phyloP scores from a whole-genome alignment of 2,888 invertebrate genomes.

The Metacarcinus magister region DNA sequence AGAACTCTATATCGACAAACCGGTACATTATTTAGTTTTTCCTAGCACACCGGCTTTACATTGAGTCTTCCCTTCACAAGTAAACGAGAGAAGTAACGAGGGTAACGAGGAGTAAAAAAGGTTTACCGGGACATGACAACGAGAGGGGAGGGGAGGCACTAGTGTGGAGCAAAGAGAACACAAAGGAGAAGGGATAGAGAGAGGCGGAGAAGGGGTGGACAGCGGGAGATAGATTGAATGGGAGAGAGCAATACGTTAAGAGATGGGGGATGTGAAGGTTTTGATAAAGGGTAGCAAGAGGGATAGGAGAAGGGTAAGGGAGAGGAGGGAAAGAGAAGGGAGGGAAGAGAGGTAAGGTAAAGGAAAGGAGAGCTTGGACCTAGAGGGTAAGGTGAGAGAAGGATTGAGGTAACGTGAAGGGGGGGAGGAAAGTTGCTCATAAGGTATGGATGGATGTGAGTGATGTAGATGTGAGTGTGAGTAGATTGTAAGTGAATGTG shows the following conservation, averaged over 20 bases:
- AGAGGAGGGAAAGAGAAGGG: neutral
- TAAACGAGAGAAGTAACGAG: slow-evolving; percentile 40
- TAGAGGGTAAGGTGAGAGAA: neutral
- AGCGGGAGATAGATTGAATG: neutral
- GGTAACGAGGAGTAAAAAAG: slow-evolving; percentile 22
- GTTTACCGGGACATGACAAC: neutral
- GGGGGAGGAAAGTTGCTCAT: neutral
- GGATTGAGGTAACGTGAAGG: neutral
- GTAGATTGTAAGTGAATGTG: neutral
- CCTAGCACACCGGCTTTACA: neutral
- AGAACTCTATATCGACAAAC: neutral
- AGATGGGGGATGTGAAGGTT: slow-evolving; percentile 17
- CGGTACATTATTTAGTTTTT: neutral
- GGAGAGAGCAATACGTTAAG: neutral
- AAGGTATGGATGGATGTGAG: no score
- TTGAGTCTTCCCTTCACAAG: neutral
- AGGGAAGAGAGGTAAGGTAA: neutral
- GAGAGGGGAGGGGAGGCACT: neutral
- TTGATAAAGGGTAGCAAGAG: neutral
- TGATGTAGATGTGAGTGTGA: no score
- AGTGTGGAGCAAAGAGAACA: neutral
- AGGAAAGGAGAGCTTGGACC: no score
- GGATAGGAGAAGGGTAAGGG: neutral
- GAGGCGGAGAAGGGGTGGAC: neutral
- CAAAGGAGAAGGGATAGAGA: neutral